Evolutionary conservation across 2,797 vertebrate species (phyloP).

Genomic region (Pangasius sanitwongsei): DNA sequence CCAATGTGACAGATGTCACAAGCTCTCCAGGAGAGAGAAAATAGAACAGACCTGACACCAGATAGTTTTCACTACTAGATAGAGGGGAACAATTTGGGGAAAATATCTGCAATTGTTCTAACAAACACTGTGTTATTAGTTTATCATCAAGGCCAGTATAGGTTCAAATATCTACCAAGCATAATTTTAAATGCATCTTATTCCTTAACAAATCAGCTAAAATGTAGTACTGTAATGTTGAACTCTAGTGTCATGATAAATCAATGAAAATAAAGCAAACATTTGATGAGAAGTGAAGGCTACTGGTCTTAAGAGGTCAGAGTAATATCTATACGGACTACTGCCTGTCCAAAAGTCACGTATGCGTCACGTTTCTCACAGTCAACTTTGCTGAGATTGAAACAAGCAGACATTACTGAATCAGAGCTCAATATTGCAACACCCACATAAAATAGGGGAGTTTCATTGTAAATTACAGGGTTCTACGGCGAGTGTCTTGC

Average conservation of each 20-base stretch:
- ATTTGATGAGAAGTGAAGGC: neutral
- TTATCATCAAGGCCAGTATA: neutral
- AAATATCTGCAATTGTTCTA: neutral
- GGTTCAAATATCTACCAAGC: neutral
- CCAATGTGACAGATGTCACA: too few species aligned
- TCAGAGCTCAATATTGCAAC: neutral
- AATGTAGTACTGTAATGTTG: neutral
- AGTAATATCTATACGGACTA: neutral
- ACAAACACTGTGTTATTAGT: neutral
- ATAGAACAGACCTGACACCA: neutral
- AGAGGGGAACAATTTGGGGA: too few species aligned
- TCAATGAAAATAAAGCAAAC: neutral
- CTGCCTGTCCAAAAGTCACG: neutral
- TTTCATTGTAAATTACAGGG: neutral
- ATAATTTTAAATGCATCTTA: neutral
- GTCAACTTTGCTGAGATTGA: neutral
- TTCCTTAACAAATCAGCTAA: too few species aligned
- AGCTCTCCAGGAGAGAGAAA: too few species aligned
- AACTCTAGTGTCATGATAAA: neutral
- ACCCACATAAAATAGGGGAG: neutral
- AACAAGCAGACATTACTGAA: neutral
- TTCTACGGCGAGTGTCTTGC: neutral
- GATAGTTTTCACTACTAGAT: constrained; percentile 1
- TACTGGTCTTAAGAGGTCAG: neutral
- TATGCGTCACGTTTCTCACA: neutral